Conservation (phyloP, 2,888 invertebrate genomes). For the Sphaeridia pumilis region DNA sequence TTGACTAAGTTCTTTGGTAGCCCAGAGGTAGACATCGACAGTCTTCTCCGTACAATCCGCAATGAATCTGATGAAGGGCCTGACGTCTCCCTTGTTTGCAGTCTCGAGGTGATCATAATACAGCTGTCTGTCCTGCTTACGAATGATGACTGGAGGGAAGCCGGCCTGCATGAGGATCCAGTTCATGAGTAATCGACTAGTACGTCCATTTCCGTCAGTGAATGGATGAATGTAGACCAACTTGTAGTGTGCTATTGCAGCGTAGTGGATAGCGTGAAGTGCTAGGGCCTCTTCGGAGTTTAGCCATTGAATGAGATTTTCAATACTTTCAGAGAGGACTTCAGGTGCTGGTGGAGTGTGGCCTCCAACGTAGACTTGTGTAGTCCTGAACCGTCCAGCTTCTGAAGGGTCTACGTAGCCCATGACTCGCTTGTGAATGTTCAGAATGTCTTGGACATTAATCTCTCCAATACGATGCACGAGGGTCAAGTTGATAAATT, state of each 20-base stretch:
- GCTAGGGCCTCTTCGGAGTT: slow-evolving; percentile 74
- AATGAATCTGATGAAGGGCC: slow-evolving; percentile 92
- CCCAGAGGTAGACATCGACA: slow-evolving; percentile 74
- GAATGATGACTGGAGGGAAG: slow-evolving; percentile 88
- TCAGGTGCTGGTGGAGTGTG: slow-evolving; percentile 83
- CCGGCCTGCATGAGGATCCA: slow-evolving; percentile 88
- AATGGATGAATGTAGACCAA: slow-evolving; percentile 95
- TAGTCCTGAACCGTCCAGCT: slow-evolving; percentile 74
- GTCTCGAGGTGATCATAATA: slow-evolving; percentile 56
- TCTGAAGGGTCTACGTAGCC: slow-evolving; percentile 90
- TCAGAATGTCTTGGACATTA: slow-evolving; percentile 71
- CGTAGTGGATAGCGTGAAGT: slow-evolving; percentile 85
- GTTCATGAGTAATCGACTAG: slow-evolving; percentile 91
- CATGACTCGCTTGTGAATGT: slow-evolving; percentile 81
- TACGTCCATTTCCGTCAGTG: slow-evolving; percentile 91
- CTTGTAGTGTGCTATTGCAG: slow-evolving; percentile 84
- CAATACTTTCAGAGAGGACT: slow-evolving; percentile 68
- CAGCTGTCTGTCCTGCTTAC: slow-evolving; percentile 60
- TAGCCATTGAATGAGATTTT: slow-evolving; percentile 75
- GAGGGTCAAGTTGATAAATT: slow-evolving; percentile 67
- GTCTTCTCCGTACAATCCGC: slow-evolving; percentile 84
- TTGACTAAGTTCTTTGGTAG: slow-evolving; percentile 50
- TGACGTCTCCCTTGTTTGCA: slow-evolving; percentile 86
- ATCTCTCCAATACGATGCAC: slow-evolving; percentile 58
- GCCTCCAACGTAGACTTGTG: slow-evolving; percentile 90